A percentile compares a stretch with the other conserved stretches of the same genome.
Conservation (phyloP, 2,113 vertebrate species). For the Apteryx mantelli region DNA sequence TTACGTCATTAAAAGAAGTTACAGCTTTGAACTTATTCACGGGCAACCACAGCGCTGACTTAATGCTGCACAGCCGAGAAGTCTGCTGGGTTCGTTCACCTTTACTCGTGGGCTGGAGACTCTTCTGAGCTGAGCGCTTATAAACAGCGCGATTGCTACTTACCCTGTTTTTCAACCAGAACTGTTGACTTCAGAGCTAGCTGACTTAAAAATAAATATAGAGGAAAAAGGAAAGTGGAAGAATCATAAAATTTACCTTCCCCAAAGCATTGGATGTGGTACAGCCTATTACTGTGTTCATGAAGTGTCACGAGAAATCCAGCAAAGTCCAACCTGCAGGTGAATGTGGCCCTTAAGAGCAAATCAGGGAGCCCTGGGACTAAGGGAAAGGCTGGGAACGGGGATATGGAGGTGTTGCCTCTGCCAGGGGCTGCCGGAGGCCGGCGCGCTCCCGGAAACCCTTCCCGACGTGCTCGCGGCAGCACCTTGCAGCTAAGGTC, state of each 20-base stretch:
- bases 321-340: accelerated
- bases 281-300: accelerated
- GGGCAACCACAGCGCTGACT: not conserved
- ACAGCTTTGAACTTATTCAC: not conserved
- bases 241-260: accelerated
- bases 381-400: not conserved
- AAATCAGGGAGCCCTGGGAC: too few species aligned
- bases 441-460: too few species aligned
- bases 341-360: not conserved
- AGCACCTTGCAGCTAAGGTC: too few species aligned
- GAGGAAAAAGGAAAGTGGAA: accelerated
- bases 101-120: accelerated
- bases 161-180: accelerated
- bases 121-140: not conserved
- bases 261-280: not conserved
- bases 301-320: not conserved
- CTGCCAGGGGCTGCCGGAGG: not conserved
- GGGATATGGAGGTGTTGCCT: not conserved
- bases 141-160: accelerated
- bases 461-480: too few species aligned
- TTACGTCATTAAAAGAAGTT: not conserved
- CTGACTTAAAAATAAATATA: not conserved
- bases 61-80: not conserved
- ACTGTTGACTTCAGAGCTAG: accelerated
- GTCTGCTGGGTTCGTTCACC: not conserved